Percentiles rank a stretch among this genome's conserved stretches.
Conservation (phyloP, 2,113 vertebrate genomes). For the Corythornis madagascariensis region DNA sequence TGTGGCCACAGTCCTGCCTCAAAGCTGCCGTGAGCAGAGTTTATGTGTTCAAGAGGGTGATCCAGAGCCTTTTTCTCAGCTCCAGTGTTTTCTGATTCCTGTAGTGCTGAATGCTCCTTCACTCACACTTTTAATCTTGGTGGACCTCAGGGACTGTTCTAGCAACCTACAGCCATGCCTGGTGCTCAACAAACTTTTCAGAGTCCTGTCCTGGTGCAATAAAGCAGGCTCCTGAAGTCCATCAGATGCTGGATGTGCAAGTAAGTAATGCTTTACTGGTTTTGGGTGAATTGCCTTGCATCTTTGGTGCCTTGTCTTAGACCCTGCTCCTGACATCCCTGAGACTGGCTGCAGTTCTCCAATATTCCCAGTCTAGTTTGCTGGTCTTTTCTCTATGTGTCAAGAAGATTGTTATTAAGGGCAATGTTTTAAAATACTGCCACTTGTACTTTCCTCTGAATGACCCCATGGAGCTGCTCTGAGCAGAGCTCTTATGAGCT, state of each 20-base stretch:
- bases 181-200: fast-evolving
- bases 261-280: neutral
- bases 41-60: neutral
- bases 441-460: neutral
- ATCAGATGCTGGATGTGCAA: neutral
- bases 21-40: neutral
- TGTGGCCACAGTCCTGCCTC: neutral
- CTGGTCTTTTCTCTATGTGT: neutral
- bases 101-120: neutral
- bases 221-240: neutral
- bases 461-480: neutral
- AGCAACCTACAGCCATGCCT: neutral
- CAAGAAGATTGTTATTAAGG: neutral
- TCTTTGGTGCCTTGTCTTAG: neutral
- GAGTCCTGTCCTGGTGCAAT: too few relatives aligned
- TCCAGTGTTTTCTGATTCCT: fast-evolving
- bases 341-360: neutral
- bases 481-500: neutral
- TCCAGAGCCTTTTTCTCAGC: neutral
- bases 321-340: neutral
- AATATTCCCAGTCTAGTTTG: neutral
- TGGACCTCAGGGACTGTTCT: neutral
- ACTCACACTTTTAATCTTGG: neutral
- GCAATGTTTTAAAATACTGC: neutral
- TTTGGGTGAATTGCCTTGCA: neutral